Conservation (phyloP, 2,797 vertebrate species). For the Enteromius mattozi region DNA sequence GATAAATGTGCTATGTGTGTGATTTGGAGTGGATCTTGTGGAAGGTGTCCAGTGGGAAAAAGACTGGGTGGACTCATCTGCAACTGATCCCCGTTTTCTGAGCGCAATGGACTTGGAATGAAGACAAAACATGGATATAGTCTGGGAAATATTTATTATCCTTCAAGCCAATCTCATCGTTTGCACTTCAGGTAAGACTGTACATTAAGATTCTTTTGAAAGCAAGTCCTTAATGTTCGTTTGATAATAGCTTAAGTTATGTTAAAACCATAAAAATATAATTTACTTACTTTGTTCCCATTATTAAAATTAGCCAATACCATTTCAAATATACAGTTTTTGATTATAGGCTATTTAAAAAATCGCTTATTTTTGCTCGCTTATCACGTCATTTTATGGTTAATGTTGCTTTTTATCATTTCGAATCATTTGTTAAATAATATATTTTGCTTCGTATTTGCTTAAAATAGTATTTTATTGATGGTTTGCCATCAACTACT, state of each 20-base stretch:
- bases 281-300: background rate
- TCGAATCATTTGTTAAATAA: background rate
- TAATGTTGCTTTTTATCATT: background rate
- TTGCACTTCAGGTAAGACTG: slow-evolving; percentile 92
- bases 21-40: slow-evolving; percentile 85
- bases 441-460: background rate
- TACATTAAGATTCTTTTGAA: background rate
- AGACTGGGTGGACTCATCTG: slow-evolving; percentile 82
- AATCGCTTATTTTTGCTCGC: background rate
- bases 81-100: slow-evolving; percentile 83
- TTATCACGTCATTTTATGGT: background rate
- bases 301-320: background rate
- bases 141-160: slow-evolving; percentile 96
- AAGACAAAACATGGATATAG: slow-evolving; percentile 96
- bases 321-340: background rate
- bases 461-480: background rate
- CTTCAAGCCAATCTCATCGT: slow-evolving; percentile 96
- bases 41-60: slow-evolving; percentile 85
- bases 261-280: background rate
- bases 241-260: background rate
- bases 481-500: slow-evolving; percentile 14
- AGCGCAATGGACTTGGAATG: slow-evolving; percentile 95
- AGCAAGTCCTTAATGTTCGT: background rate
- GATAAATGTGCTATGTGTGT: slow-evolving; percentile 86
- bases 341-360: background rate